These are phyloP conservation scores for Himantopus leucocephalus DNA, from an alignment of 2,113 vertebrate genomes.

Conservation along the genomic window DNA sequence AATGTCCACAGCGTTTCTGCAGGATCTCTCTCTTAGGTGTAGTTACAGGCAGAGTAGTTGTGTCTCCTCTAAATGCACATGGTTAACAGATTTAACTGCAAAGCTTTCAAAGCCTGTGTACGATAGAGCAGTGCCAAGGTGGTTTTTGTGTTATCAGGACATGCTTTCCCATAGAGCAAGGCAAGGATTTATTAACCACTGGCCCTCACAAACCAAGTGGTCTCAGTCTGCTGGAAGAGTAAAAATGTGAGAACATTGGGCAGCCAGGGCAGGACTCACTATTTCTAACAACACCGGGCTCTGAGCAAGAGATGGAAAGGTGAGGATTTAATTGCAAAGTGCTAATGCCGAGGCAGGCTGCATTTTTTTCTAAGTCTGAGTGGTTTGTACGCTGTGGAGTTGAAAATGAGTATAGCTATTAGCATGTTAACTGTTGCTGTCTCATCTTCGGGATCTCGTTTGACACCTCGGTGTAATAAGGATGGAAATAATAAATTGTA, in stretches of 20 bases:
- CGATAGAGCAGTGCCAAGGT: not conserved
- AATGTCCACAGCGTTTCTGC: not conserved
- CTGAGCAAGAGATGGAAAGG: not conserved
- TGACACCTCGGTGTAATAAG: not conserved
- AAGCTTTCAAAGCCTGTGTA: not conserved
- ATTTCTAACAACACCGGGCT: not conserved
- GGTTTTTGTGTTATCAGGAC: not conserved
- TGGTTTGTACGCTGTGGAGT: not conserved
- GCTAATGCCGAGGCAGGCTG: not conserved
- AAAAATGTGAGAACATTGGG: not conserved
- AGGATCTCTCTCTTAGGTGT: not conserved
- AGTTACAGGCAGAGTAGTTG: not conserved
- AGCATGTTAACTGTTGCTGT: not conserved
- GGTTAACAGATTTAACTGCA: not conserved
- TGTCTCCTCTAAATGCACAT: not conserved
- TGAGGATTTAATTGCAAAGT: slow-evolving; percentile 1
- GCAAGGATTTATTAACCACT: not conserved
- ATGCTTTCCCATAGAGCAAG: not conserved
- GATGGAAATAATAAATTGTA: not conserved
- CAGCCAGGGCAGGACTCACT: not conserved
- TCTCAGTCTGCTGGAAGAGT: not conserved
- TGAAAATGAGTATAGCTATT: not conserved
- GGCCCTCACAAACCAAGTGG: not conserved
- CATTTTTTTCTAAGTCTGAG: not conserved
- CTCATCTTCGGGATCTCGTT: slow-evolving; percentile 18